A percentile compares a stretch with the other conserved stretches of the same genome.
Conservation (phyloP, 1,140 invertebrate genomes). For the Monochamus saltuarius region DNA sequence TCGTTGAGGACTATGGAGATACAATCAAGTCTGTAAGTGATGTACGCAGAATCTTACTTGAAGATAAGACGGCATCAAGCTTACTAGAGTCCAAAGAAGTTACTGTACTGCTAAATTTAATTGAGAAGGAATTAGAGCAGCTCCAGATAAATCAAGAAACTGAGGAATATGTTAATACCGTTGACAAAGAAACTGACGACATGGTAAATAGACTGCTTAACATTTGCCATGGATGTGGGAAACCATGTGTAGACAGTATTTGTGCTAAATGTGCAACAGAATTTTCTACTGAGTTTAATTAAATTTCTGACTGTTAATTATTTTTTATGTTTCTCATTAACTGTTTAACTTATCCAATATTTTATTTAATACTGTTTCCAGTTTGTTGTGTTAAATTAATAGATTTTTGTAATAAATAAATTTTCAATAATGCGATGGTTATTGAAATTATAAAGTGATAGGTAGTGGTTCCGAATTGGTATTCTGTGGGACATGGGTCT, state of each 20-base stretch:
- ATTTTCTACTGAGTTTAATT: too few relatives aligned
- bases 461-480: too few relatives aligned
- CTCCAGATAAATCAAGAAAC: constrained; percentile 7
- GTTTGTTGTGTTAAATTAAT: too few relatives aligned
- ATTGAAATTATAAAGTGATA: too few relatives aligned
- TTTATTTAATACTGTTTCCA: too few relatives aligned
- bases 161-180: background rate
- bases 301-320: too few relatives aligned
- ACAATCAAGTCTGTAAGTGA: constrained; percentile 10
- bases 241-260: background rate
- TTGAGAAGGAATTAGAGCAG: constrained; percentile 13
- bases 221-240: constrained; percentile 2
- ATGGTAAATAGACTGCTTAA: constrained; percentile 7
- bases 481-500: too few relatives aligned
- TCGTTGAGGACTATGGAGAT: constrained; percentile 17
- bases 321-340: too few relatives aligned
- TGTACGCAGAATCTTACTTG: constrained; percentile 1
- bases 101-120: constrained; percentile 12
- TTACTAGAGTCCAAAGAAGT: constrained; percentile 8
- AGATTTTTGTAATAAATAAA: too few relatives aligned
- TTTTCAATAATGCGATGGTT: too few relatives aligned
- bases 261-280: background rate
- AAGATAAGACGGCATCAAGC: constrained; percentile 2
- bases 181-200: constrained; percentile 9
- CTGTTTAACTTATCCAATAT: too few relatives aligned